phyloP scores from a whole-genome alignment of 1,140 invertebrate species.

The Scaptomyza montana region DNA sequence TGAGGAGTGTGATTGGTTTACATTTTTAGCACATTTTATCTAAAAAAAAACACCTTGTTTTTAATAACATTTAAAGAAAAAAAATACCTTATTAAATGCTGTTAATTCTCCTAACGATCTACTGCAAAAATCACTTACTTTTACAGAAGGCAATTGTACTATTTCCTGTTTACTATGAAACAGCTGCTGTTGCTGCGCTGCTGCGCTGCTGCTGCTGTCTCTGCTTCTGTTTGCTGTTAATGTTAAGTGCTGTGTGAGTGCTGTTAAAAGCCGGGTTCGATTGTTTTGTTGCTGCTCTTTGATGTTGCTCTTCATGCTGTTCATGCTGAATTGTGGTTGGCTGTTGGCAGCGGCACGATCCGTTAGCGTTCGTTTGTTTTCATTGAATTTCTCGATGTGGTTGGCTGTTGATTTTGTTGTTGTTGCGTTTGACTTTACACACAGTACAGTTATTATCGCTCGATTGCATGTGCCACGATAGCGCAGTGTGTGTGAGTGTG shows the following conservation, averaged over 20 bases:
- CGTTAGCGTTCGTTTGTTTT: slow-evolving; percentile 70
- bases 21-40: no score
- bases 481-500: slow-evolving; percentile 18
- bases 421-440: slow-evolving; percentile 56
- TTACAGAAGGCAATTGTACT: slow-evolving; percentile 18
- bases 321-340: slow-evolving; percentile 70
- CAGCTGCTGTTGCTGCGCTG: slow-evolving; percentile 21
- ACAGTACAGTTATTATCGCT: slow-evolving; percentile 73
- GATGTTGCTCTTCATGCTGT: slow-evolving; percentile 13
- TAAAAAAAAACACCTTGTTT: no score
- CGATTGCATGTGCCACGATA: slow-evolving; percentile 31
- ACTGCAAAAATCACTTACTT: slow-evolving; percentile 23
- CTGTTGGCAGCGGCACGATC: slow-evolving; percentile 68
- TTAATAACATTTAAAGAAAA: no score
- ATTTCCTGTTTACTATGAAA: slow-evolving; percentile 38
- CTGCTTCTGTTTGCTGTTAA: slow-evolving; percentile 31
- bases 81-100: not conserved
- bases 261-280: slow-evolving; percentile 47
- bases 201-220: slow-evolving; percentile 1
- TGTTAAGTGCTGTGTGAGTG: slow-evolving; percentile 40
- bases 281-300: slow-evolving; percentile 15
- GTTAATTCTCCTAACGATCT: slow-evolving; percentile 2
- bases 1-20: not conserved
- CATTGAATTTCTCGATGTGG: slow-evolving; percentile 77
- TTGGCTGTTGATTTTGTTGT: slow-evolving; percentile 68